Evolutionary conservation across 92 coral and sea anemone species (phyloP).

Genomic region (Montipora capitata): DNA sequence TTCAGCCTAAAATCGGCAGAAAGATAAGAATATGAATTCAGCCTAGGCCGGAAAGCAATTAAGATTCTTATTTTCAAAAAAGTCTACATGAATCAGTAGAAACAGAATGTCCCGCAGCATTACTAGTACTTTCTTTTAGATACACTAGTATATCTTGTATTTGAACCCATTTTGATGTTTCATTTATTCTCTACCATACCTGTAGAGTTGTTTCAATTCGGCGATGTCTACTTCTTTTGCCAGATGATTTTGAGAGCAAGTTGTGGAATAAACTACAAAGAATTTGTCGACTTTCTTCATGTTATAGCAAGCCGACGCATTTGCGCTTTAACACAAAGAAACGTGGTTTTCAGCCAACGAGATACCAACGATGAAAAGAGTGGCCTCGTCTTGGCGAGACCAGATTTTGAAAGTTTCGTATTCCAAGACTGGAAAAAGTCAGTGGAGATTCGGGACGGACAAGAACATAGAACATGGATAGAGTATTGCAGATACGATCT

Average conservation of each 20-base stretch:
- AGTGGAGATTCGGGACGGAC: slow-evolving; percentile 12
- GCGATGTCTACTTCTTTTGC: not conserved
- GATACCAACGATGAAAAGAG: not conserved
- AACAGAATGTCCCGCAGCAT: too few species aligned
- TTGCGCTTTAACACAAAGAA: not conserved
- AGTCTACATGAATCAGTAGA: too few species aligned
- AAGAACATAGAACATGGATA: slow-evolving; percentile 3
- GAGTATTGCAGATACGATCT: slow-evolving; percentile 86
- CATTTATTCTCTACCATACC: too few species aligned
- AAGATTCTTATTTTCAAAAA: too few species aligned
- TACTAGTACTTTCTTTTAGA: too few species aligned
- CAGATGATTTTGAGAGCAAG: slow-evolving; percentile 92
- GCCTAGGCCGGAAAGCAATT: too few species aligned
- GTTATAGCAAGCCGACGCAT: slow-evolving; percentile 82
- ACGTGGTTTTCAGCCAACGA: not conserved
- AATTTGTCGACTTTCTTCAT: slow-evolving; percentile 79
- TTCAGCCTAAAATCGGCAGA: too few species aligned
- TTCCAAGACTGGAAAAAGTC: slow-evolving; percentile 76
- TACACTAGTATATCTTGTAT: too few species aligned
- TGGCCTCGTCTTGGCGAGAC: not conserved
- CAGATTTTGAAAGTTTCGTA: slow-evolving; percentile 11
- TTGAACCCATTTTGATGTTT: too few species aligned
- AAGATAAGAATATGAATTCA: too few species aligned
- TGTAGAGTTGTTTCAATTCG: not conserved
- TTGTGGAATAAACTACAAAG: slow-evolving; percentile 89